Evolutionary conservation across 2,113 vertebrate species (phyloP).

Genomic region (Lophochroa leadbeateri): DNA sequence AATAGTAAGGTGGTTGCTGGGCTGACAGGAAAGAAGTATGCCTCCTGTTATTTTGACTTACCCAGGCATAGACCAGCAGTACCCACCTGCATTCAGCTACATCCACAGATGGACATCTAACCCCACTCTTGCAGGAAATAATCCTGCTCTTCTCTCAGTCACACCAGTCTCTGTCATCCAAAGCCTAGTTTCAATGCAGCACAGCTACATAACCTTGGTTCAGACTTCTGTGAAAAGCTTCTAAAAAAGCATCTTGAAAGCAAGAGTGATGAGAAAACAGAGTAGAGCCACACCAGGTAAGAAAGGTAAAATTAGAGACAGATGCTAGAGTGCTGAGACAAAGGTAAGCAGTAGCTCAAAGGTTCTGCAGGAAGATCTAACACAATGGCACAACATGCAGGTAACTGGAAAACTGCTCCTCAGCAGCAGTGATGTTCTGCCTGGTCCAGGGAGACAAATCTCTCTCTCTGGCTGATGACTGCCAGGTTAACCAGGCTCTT

Average conservation of each 20-base stretch:
- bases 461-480: background rate
- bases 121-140: background rate
- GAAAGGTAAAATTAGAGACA: background rate
- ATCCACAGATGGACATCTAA: background rate
- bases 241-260: background rate
- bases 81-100: background rate
- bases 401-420: background rate
- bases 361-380: background rate
- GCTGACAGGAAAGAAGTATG: background rate
- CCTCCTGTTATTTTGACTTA: background rate
- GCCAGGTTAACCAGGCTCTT: background rate
- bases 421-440: background rate
- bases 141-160: background rate
- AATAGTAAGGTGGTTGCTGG: background rate
- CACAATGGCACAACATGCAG: background rate
- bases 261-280: background rate
- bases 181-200: background rate
- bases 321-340: background rate
- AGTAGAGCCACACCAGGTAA: background rate
- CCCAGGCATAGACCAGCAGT: background rate
- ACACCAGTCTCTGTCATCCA: background rate
- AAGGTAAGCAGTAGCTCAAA: background rate
- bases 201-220: rapidly evolving
- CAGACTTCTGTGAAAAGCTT: background rate
- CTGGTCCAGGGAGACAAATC: background rate